Evolutionary conservation across 2,888 invertebrate genomes (phyloP).

Genomic region (Trissoscelio sp.): DNA sequence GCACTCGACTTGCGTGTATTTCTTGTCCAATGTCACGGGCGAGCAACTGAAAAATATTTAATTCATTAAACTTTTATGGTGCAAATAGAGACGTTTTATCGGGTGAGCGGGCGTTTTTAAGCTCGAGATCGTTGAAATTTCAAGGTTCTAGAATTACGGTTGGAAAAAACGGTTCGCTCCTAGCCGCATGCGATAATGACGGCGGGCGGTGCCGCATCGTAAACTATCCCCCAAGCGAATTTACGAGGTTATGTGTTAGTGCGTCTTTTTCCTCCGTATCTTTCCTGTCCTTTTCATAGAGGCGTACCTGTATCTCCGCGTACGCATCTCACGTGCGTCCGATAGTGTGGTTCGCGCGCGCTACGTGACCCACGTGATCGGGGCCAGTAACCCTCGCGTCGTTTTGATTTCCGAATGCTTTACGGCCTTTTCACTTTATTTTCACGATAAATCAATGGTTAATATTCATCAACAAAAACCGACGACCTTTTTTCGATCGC

Average conservation of each 20-base stretch:
- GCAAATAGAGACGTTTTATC: slow-evolving; percentile 47
- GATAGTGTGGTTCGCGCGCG: slow-evolving; percentile 28
- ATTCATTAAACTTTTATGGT: slow-evolving; percentile 36
- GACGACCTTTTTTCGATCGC: not conserved
- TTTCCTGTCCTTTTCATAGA: slow-evolving; percentile 40
- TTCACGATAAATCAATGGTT: slow-evolving; percentile 16
- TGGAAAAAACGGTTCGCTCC: slow-evolving; percentile 50
- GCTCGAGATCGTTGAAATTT: slow-evolving; percentile 49
- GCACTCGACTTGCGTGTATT: no score
- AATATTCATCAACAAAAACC: slow-evolving; percentile 11
- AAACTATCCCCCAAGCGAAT: slow-evolving; percentile 80
- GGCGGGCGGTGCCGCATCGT: slow-evolving; percentile 81
- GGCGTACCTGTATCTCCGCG: slow-evolving; percentile 35
- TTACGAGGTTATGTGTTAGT: slow-evolving; percentile 77
- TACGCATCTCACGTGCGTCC: slow-evolving; percentile 66
- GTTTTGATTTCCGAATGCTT: slow-evolving; percentile 24
- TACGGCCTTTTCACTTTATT: slow-evolving; percentile 26
- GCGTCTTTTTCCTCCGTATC: slow-evolving; percentile 32
- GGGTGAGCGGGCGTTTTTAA: slow-evolving; percentile 12
- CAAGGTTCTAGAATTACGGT: slow-evolving; percentile 64
- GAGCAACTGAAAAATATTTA: slow-evolving; percentile 34
- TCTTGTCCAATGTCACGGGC: no score
- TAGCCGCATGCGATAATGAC: slow-evolving; percentile 79
- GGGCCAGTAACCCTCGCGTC: slow-evolving; percentile 47
- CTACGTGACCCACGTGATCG: slow-evolving; percentile 51